Conservation (phyloP, 92 coral and sea anemone species). For the Zoanthus solanderi region DNA sequence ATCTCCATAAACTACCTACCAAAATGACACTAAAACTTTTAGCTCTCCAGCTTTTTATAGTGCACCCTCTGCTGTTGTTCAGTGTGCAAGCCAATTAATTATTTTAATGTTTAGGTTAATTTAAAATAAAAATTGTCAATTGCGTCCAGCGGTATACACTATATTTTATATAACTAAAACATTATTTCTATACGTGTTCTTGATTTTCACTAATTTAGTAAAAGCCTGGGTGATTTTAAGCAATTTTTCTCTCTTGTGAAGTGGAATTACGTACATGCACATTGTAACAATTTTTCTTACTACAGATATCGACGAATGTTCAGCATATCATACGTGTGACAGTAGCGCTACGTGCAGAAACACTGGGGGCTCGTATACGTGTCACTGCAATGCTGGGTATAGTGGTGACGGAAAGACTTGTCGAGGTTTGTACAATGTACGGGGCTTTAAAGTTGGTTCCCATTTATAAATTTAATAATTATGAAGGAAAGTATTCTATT, state of each 20-base stretch:
- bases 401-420: conserved; percentile 31
- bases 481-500: too few species aligned
- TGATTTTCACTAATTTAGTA: background rate
- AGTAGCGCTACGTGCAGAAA: conserved; percentile 38
- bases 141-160: too few species aligned
- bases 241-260: background rate
- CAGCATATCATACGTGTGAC: conserved; percentile 19
- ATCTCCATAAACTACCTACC: too few species aligned
- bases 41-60: too few species aligned
- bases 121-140: too few species aligned
- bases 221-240: background rate
- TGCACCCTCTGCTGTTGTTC: too few species aligned
- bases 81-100: too few species aligned
- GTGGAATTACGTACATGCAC: background rate
- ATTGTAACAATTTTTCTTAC: background rate
- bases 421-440: conserved; percentile 7
- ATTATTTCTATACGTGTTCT: too few species aligned
- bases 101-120: too few species aligned
- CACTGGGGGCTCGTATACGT: conserved; percentile 18
- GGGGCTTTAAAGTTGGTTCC: background rate
- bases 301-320: conserved; percentile 24
- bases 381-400: conserved; percentile 25
- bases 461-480: too few species aligned
- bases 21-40: too few species aligned
- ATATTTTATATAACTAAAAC: too few species aligned